Conservation (phyloP, 2,797 vertebrate species). For the Huso huso region DNA sequence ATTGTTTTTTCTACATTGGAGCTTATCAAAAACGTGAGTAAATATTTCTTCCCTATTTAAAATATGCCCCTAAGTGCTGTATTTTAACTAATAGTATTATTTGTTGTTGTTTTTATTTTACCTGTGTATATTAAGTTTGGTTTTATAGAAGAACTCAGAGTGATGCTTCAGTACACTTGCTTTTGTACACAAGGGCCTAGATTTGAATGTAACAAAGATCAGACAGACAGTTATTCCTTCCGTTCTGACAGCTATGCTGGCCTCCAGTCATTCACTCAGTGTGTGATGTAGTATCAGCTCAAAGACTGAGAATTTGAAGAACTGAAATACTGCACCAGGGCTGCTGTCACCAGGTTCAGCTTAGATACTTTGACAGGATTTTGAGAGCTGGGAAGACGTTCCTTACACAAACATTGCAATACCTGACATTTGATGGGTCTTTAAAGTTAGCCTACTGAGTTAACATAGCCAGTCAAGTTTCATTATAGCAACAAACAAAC, state of each 20-base stretch:
- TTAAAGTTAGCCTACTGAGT: no score
- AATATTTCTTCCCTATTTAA: no score
- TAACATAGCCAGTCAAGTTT: no score
- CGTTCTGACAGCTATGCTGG: not conserved
- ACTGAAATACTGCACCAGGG: constrained; percentile 3
- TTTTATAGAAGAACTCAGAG: not conserved
- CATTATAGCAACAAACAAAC: no score
- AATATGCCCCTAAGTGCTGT: no score
- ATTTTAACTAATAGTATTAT: no score
- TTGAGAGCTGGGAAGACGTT: not conserved
- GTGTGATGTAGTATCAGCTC: not conserved
- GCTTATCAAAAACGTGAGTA: no score
- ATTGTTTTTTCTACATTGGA: no score
- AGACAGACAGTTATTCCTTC: constrained; percentile 14
- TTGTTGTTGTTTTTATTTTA: no score
- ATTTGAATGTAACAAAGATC: constrained; percentile 17
- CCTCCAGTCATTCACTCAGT: not conserved
- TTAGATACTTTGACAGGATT: not conserved
- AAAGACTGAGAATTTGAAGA: not conserved
- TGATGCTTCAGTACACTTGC: constrained; percentile 12
- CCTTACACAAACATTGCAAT: not conserved
- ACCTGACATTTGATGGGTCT: no score
- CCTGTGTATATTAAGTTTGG: no score
- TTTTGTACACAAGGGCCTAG: constrained; percentile 10
- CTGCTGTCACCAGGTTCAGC: not conserved